phyloP scores from a whole-genome alignment of 2,113 vertebrate genomes.

The Salvelinus sp. region DNA sequence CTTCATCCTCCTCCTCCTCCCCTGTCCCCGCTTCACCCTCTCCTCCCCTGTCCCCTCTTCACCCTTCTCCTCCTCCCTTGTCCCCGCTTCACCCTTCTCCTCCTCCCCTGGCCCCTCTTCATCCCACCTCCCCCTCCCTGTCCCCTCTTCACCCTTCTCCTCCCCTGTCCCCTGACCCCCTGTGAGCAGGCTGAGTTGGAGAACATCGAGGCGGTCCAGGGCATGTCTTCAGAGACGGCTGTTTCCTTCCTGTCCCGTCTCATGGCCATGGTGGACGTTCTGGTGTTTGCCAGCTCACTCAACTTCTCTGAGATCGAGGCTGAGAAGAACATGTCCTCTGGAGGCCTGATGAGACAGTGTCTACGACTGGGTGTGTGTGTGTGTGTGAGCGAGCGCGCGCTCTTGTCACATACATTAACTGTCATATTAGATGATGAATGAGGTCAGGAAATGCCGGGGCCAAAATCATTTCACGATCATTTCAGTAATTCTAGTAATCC shows the following conservation, averaged over 20 bases:
- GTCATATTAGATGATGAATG: constrained; percentile 19
- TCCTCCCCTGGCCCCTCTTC: constrained; percentile 32
- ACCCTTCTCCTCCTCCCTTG: constrained; percentile 26
- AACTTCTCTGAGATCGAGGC: constrained; percentile 99
- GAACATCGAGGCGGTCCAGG: constrained; percentile 93
- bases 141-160: neutral
- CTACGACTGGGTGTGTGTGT: constrained; percentile 81
- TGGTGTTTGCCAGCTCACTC: constrained; percentile 95
- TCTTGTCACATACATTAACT: constrained; percentile 17
- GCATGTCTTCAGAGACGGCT: constrained; percentile 96
- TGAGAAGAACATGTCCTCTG: constrained; percentile 98
- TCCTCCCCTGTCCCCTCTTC: neutral
- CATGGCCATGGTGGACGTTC: constrained; percentile 97
- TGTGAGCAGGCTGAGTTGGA: constrained; percentile 83
- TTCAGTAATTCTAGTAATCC: constrained; percentile 46
- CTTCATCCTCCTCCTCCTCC: neutral
- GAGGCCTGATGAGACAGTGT: constrained; percentile 96
- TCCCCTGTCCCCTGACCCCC: constrained; percentile 33
- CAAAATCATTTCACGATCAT: neutral
- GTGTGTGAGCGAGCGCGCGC: neutral
- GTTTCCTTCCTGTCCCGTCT: constrained; percentile 93
- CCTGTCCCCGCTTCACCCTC: constrained; percentile 34
- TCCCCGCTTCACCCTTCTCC: constrained; percentile 6
- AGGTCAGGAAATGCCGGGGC: constrained; percentile 20
- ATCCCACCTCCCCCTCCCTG: neutral